phyloP scores from a whole-genome alignment of 1,140 invertebrate genomes.

The Scaptomyza graminum region DNA sequence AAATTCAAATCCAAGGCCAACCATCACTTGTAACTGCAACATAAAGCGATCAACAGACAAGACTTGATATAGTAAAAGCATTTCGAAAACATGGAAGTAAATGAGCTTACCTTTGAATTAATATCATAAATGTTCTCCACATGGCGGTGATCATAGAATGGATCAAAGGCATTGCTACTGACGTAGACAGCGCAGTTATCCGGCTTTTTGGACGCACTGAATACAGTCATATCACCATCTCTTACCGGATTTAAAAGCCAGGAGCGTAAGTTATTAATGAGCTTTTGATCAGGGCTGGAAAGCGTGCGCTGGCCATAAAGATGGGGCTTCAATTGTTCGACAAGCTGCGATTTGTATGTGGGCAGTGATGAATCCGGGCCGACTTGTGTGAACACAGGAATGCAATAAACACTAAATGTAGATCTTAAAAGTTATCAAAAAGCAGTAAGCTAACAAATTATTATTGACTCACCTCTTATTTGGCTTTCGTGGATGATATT shows the following conservation, averaged over 20 bases:
- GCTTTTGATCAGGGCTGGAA: not conserved
- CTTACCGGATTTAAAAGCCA: conserved; percentile 6
- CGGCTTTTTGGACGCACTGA: not conserved
- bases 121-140: not conserved
- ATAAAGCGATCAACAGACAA: not conserved
- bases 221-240: conserved; percentile 10
- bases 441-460: not conserved
- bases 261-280: not conserved
- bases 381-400: conserved; percentile 32
- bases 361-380: conserved; percentile 4
- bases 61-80: not conserved
- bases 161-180: conserved; percentile 32
- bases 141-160: conserved; percentile 40
- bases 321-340: not conserved
- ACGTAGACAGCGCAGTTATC: conserved; percentile 29
- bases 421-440: not conserved
- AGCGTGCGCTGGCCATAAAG: not conserved
- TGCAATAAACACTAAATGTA: conserved; percentile 32
- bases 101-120: conserved; percentile 16
- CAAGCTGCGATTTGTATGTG: conserved; percentile 23
- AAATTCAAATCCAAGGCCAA: conserved; percentile 40
- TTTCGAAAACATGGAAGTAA: not conserved
- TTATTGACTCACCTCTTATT: conserved; percentile 19
- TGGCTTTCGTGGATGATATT: not conserved
- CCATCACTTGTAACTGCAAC: conserved; percentile 27